A percentile compares a stretch with the other conserved stretches of the same genome.
These are phyloP conservation scores for Brenthis ino DNA, from an alignment of 2,888 invertebrate genomes.

Conservation along the genomic window DNA sequence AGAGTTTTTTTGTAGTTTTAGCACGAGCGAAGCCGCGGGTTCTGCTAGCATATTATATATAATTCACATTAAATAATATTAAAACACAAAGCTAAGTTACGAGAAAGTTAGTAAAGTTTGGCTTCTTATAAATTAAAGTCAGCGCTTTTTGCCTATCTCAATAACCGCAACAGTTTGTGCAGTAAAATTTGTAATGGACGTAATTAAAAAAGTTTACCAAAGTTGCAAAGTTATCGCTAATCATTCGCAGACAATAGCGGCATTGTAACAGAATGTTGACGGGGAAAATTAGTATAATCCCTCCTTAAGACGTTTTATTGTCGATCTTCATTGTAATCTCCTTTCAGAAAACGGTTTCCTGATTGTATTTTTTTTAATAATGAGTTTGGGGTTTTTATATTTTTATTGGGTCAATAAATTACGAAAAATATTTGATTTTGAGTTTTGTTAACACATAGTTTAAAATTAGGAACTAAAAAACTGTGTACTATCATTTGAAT, in stretches of 20 bases:
- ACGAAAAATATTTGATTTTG: no score
- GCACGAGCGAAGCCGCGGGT: no score
- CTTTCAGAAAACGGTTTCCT: background rate
- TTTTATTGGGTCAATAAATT: no score
- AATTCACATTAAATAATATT: no score
- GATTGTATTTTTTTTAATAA: conserved; percentile 5
- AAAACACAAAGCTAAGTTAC: no score
- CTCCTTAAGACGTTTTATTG: conserved; percentile 25
- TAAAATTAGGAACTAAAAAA: no score
- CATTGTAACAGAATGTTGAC: conserved; percentile 31
- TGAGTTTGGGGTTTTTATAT: background rate
- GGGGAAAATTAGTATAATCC: conserved; percentile 31
- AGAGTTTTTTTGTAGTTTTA: no score
- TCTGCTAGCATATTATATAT: no score
- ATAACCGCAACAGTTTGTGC: conserved; percentile 18
- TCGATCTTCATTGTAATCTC: conserved; percentile 25
- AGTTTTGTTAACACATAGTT: no score
- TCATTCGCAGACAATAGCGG: conserved; percentile 20
- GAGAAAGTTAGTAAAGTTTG: no score
- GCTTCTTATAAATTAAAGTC: no score
- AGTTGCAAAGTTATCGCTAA: conserved; percentile 27
- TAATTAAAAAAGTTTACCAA: conserved; percentile 28
- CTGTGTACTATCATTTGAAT: no score
- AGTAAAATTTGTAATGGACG: conserved; percentile 23
- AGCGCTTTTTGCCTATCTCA: background rate